A percentile compares a stretch with the other conserved stretches of the same genome.
Evolutionary conservation across 2,113 vertebrate genomes (phyloP).

Genomic region (Glaucidium brasilianum): DNA sequence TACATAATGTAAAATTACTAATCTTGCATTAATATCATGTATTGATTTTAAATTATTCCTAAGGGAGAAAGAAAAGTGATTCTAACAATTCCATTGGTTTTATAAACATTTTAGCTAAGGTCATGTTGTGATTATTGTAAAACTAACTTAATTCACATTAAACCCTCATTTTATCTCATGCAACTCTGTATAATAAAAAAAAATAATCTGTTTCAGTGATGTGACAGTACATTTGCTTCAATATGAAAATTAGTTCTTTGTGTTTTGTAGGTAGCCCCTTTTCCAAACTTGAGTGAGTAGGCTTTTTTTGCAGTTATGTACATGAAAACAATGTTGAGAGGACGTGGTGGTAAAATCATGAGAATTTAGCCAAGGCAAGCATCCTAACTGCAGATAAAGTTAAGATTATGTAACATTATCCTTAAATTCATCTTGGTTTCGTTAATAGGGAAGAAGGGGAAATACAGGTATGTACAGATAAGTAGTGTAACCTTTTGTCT

Average conservation of each 20-base stretch:
- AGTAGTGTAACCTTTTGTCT: neutral
- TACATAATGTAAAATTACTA: neutral
- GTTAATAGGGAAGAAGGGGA: neutral
- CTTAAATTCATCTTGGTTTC: neutral
- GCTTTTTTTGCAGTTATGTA: neutral
- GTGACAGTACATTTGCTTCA: neutral
- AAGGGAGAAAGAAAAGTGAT: neutral
- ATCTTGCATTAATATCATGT: neutral
- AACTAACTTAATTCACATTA: neutral
- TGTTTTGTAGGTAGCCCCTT: neutral
- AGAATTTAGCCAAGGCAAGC: neutral
- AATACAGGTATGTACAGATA: neutral
- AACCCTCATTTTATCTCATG: neutral
- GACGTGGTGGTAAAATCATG: neutral
- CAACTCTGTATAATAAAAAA: neutral
- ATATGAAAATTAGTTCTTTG: neutral
- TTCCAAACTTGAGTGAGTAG: neutral
- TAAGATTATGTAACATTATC: neutral
- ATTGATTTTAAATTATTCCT: neutral
- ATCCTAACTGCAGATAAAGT: neutral
- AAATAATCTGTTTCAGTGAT: neutral
- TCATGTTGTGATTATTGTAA: neutral
- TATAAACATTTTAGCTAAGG: neutral
- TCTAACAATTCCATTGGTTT: neutral
- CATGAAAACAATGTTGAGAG: neutral